These are phyloP conservation scores for Jaculus jaculus DNA, from an alignment of 2,113 vertebrate genomes.

Conservation along the genomic window DNA sequence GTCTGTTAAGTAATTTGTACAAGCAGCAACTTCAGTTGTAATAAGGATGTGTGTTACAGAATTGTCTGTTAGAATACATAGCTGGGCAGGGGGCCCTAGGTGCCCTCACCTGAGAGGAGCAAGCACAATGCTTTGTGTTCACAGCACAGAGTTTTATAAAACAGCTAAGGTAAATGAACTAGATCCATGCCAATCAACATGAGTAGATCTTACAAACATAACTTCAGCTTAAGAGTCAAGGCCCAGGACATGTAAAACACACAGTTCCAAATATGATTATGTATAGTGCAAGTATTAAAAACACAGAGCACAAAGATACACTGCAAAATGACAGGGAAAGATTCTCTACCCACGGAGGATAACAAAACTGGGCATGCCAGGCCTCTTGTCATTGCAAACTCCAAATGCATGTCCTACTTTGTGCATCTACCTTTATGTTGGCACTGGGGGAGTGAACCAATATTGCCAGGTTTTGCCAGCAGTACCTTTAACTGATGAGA, in stretches of 20 bases:
- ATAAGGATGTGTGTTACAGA: neutral
- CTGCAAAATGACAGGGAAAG: neutral
- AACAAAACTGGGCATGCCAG: neutral
- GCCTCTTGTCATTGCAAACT: no score
- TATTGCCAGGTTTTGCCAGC: no score
- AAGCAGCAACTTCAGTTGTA: neutral
- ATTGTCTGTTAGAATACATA: neutral
- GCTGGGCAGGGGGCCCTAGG: neutral
- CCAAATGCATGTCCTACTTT: no score
- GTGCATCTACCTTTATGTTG: no score
- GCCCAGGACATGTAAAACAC: neutral
- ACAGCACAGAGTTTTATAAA: no score
- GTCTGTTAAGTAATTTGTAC: neutral
- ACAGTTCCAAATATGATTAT: neutral
- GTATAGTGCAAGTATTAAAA: neutral
- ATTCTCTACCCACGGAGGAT: neutral
- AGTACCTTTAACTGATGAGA: no score
- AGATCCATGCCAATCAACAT: neutral
- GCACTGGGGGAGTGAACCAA: no score
- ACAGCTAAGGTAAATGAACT: neutral
- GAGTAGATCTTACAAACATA: neutral
- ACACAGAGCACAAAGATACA: neutral
- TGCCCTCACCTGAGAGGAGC: neutral
- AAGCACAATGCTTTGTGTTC: neutral
- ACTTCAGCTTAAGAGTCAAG: constrained; percentile 21